Conservation (phyloP, 2,113 vertebrate genomes). For the Cebus imitator region DNA sequence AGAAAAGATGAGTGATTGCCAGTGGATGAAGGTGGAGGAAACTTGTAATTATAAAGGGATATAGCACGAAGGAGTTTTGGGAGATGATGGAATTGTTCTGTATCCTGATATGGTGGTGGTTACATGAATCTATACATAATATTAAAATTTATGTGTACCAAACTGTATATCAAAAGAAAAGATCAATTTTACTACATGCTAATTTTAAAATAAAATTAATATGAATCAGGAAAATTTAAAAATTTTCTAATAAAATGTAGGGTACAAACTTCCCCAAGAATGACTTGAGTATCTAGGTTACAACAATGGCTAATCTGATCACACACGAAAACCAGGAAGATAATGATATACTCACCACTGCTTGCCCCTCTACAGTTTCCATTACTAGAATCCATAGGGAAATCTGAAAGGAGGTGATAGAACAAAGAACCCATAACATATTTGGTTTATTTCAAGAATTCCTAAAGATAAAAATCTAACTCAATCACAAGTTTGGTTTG, state of each 20-base stretch:
- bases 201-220: slow-evolving; percentile 7
- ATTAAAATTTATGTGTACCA: not conserved
- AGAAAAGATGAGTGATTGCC: not conserved
- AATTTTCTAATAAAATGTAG: not conserved
- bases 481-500: not conserved
- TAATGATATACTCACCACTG: slow-evolving; percentile 85
- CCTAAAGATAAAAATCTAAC: not conserved
- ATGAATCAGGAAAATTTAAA: not conserved
- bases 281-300: not conserved
- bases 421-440: slow-evolving; percentile 69
- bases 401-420: slow-evolving; percentile 88
- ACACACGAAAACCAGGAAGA: slow-evolving; percentile 20
- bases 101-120: not conserved
- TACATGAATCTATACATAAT: not conserved
- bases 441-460: slow-evolving; percentile 51
- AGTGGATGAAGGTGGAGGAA: not conserved
- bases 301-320: not conserved
- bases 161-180: not conserved
- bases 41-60: not conserved
- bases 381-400: slow-evolving; percentile 93
- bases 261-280: not conserved
- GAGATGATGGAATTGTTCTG: not conserved
- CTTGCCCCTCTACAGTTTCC: slow-evolving; percentile 90
- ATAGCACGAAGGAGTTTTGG: not conserved
- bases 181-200: not conserved